Base-by-base conservation (phyloP, 2,888 invertebrate species). In the Conistra vaccinii region DNA sequence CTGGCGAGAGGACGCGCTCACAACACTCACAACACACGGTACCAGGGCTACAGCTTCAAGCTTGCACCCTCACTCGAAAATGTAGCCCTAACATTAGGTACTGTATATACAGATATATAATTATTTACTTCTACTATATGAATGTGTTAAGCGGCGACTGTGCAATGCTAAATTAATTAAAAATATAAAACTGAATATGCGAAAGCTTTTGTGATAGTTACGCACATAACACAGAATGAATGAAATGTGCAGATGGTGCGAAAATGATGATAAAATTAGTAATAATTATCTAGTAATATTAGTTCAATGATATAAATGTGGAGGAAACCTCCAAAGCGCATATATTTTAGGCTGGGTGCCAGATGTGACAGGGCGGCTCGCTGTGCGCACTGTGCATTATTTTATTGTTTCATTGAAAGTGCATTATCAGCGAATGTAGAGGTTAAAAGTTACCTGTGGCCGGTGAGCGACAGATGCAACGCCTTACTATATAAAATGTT, bases 1-100 rank as follows among this genome's bases (percentile, higher is more conserved):
- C 96, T 96, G 90, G 23, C 9, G 9, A 12, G 3, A 35, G 12
- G n/a, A n/a, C n/a, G n/a, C n/a, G n/a, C n/a, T n/a, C n/a, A n/a
- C n/a, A n/a, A 66, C 26, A 32, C 62, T 58, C 58, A 62, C 53
- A 61, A n/a, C 42, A 3, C 9, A 5, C 58, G 9, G 35, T 0
- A 17, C 17, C 32, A n/a, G 57, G 61, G 35, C 57, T 32, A 26
- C 51, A 39, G 32, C 20, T 26, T 1, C 51, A 2, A 45, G 14
- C 45, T 17, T 14, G 23, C 73, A 26, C 20, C 73, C 0, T 2
- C 9, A n/a, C 74, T 51, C 78, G 7, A 29, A 6, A 17, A 1
- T 39, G 29, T 12, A 45, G n/a, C 53, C 35, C 67, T 58, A 10
- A 6, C n/a, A 23, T 42, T 42, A 20, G 48, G 23, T 20, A 67